Conservation (phyloP, 2,888 invertebrate genomes). For the Amblyteles armatorius region DNA sequence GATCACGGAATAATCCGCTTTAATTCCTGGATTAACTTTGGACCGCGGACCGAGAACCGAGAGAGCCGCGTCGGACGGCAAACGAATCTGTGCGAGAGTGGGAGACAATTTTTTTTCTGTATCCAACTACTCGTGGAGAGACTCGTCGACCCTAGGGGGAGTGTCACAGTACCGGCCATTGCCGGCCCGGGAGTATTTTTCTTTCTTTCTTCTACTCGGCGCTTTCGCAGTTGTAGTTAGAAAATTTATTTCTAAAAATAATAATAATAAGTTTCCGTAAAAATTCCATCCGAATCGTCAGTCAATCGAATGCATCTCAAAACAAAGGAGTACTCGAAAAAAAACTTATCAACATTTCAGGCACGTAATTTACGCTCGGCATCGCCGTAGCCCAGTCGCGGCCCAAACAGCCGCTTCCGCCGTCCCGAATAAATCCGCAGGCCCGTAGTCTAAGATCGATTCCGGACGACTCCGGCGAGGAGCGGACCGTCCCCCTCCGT, state of each 20-base stretch:
- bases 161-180: too few relatives aligned
- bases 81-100: slow-evolving; percentile 40
- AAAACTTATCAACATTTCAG: background rate
- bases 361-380: background rate
- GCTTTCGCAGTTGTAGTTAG: background rate
- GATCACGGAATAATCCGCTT: slow-evolving; percentile 68
- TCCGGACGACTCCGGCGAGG: slow-evolving; percentile 54
- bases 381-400: background rate
- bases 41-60: slow-evolving; percentile 41
- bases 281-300: background rate
- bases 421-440: slow-evolving; percentile 71
- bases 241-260: background rate
- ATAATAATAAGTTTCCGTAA: background rate
- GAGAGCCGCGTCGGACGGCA: slow-evolving; percentile 20
- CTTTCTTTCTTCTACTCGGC: background rate
- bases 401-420: background rate
- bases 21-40: slow-evolving; percentile 71
- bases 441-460: slow-evolving; percentile 71
- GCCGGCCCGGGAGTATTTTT: too few relatives aligned
- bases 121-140: background rate
- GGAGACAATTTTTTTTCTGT: slow-evolving; percentile 32
- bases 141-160: too few relatives aligned
- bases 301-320: background rate
- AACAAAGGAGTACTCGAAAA: too few relatives aligned
- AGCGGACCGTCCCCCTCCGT: slow-evolving; percentile 28